Evolutionary conservation across 2,888 invertebrate species (phyloP), one percentile per base, ranked within the genome.

Genomic region (Hymenopus coronatus): DNA sequence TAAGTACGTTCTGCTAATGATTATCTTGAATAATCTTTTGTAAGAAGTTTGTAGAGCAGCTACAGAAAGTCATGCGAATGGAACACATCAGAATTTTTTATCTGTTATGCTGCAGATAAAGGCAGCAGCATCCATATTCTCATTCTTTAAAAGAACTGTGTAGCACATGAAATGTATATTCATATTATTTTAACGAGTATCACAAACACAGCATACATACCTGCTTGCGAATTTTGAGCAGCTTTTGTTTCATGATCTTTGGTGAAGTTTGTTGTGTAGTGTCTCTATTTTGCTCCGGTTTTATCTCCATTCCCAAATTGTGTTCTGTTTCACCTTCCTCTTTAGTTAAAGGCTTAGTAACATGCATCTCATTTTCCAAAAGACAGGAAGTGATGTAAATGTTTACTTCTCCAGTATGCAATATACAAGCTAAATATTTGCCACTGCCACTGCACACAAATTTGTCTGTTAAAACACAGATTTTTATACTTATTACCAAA

Each of bases 381-480:
- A 91, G 54, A 88, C 92, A 3, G 94, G 93, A 92, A 93, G 93
- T 88, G 90, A 94, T 94, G 91, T 95, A 95, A 91, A 96, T 93
- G 91, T 95, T 94, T 3, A 95, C 94, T 93, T 95, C 95, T 28
- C 95, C 95, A 46, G 94, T 93, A 91, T 94, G 94, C 88, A 95
- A 93, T 90, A 96, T 93, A 91, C 94, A 94, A 0, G 95, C 93
- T 89, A 96, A 93, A 91, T 95, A 95, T 92, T 94, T 94, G 3
- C 95, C 95, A 88, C 94, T 94, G 0, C 93, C 92, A 88, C 95
- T 95, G 86, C 95, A 93, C 84, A 93, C 92, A 91, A 95, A 93
- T 91, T 93, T 95, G 84, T 93, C 91, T 91, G 85, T 15, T 90
- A 89, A 15, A 85, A 83, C 30, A 20, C 12, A 70, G 25, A 70